Percentiles rank a stretch among this genome's conserved stretches.
Conservation (phyloP, 2,113 vertebrate genomes). For the Brienomyrus longianalis region DNA sequence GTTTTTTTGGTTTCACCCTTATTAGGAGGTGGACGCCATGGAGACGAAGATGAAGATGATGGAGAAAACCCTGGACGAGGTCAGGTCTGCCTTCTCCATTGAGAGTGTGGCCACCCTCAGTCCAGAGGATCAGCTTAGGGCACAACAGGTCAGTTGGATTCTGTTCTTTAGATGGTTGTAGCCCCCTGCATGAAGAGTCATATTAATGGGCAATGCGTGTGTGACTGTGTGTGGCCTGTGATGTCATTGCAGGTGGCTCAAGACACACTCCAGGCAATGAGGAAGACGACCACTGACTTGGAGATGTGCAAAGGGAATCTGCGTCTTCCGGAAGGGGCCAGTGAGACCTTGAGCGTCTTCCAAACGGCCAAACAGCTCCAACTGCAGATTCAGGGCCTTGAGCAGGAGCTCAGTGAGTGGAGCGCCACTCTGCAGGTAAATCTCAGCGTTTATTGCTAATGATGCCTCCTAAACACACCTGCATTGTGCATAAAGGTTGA, state of each 20-base stretch:
- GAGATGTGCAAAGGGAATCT: conserved; percentile 68
- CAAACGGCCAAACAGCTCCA: conserved; percentile 61
- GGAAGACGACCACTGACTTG: conserved; percentile 66
- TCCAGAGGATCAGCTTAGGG: conserved; percentile 65
- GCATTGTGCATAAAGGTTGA: background rate
- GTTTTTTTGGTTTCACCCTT: background rate
- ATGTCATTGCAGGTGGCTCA: conserved; percentile 62
- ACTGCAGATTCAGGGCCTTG: conserved; percentile 66
- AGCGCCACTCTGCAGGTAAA: conserved; percentile 61
- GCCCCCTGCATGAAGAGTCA: background rate
- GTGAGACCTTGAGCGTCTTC: conserved; percentile 70
- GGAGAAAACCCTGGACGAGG: conserved; percentile 70
- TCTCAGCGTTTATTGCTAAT: background rate
- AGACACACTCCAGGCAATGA: conserved; percentile 70
- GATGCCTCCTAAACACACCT: background rate
- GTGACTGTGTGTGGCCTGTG: background rate
- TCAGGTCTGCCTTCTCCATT: conserved; percentile 69
- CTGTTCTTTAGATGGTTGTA: background rate
- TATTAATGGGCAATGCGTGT: background rate
- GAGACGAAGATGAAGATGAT: conserved; percentile 75
- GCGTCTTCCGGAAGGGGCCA: conserved; percentile 59
- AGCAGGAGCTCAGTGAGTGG: conserved; percentile 65
- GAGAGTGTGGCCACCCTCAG: conserved; percentile 72
- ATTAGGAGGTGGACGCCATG: conserved; percentile 78
- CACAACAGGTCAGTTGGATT: conserved; percentile 55